Evolutionary conservation across 2,113 vertebrate genomes (phyloP).

Genomic region (Hylia prasina): DNA sequence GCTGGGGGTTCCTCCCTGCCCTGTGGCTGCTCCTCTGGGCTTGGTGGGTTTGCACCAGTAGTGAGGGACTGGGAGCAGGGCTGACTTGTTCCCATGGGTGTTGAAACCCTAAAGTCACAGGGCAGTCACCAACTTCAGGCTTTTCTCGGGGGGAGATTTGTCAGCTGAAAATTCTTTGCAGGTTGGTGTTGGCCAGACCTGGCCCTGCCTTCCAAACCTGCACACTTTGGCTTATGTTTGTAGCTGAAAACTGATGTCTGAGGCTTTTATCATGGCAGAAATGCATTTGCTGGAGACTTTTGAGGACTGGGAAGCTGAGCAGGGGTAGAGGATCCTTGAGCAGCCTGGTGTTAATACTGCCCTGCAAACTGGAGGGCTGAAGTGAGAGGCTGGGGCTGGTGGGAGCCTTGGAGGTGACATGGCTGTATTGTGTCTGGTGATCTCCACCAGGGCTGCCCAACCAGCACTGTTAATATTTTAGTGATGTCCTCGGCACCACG

Average conservation of each 20-base stretch:
- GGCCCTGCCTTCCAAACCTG: background rate
- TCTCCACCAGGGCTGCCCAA: background rate
- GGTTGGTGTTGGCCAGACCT: background rate
- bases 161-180: background rate
- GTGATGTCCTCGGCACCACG: background rate
- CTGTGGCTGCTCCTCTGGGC: background rate
- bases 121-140: background rate
- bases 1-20: background rate
- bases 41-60: background rate
- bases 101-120: background rate
- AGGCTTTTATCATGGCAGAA: background rate
- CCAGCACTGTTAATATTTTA: background rate
- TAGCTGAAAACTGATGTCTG: background rate
- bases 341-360: background rate
- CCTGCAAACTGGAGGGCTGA: background rate
- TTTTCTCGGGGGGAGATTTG: background rate
- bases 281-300: background rate
- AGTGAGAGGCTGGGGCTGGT: background rate
- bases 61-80: fast-evolving
- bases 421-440: background rate
- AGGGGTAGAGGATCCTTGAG: background rate
- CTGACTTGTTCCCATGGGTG: background rate
- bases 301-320: background rate
- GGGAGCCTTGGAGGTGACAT: background rate
- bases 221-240: background rate